Percentiles rank a stretch among this genome's conserved stretches.
These are phyloP conservation scores for Tryphoninae sp. DNA, from an alignment of 2,888 invertebrate species.

Conservation along the genomic window DNA sequence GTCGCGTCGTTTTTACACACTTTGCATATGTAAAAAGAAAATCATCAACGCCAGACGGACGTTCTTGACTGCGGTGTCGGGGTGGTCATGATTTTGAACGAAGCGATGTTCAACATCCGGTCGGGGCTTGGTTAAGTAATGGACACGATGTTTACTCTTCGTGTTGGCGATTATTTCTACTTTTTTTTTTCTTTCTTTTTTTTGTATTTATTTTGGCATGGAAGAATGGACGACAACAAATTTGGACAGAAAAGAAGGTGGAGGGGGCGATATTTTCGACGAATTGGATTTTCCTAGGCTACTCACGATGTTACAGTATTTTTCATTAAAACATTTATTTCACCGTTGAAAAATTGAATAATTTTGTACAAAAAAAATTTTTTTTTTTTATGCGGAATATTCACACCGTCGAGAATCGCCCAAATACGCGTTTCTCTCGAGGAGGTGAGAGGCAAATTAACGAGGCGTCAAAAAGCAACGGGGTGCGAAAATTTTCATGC, in stretches of 20 bases:
- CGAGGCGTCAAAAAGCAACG: conserved; percentile 47
- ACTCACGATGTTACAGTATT: not conserved
- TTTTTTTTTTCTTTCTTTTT: conserved; percentile 12
- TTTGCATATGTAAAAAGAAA: conserved; percentile 73
- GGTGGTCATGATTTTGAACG: conserved; percentile 66
- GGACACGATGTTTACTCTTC: conserved; percentile 54
- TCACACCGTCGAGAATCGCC: not conserved
- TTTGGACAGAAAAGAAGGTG: not conserved
- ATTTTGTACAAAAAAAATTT: not conserved
- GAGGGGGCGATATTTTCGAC: not conserved
- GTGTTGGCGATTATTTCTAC: not conserved
- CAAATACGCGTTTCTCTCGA: conserved; percentile 17
- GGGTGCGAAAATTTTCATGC: not conserved
- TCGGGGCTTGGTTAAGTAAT: conserved; percentile 50
- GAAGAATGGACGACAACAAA: not conserved
- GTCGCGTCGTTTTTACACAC: conserved; percentile 59
- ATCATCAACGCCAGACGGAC: conserved; percentile 53
- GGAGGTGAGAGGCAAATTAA: conserved; percentile 52
- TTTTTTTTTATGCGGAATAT: not conserved
- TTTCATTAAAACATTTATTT: not conserved
- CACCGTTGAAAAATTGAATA: not conserved
- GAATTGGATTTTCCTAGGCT: too few species aligned
- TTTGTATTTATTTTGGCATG: not conserved
- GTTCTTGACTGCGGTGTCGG: conserved; percentile 42
- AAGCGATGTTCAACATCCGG: conserved; percentile 61